These are phyloP conservation scores for Gymnoscopelus braueri DNA, from an alignment of 2,797 vertebrate species.

Conservation along the genomic window DNA sequence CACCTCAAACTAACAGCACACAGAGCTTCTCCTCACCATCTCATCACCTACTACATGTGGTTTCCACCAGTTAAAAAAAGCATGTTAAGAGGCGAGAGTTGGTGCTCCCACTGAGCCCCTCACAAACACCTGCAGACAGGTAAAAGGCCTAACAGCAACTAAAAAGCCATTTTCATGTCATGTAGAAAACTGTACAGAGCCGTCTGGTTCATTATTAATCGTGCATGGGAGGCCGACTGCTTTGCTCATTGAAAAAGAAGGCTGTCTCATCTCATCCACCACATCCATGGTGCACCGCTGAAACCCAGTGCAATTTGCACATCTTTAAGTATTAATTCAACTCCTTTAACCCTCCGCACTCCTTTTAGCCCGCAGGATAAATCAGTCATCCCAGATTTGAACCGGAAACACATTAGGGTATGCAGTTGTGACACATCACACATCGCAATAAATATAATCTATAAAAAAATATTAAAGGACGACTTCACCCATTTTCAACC, in stretches of 20 bases:
- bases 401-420: too few species aligned
- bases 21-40: conserved; percentile 39
- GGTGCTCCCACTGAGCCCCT: conserved; percentile 39
- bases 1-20: conserved; percentile 27
- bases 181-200: conserved; percentile 57
- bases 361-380: not conserved
- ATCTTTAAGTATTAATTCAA: conserved; percentile 45
- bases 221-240: conserved; percentile 36
- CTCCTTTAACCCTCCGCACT: conserved; percentile 28
- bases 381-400: too few species aligned
- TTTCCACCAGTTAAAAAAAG: conserved; percentile 54
- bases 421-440: too few species aligned
- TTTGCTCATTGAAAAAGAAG: conserved; percentile 47
- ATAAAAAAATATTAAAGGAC: too few species aligned
- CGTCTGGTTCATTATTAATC: conserved; percentile 70
- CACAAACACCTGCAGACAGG: conserved; percentile 55
- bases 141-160: conserved; percentile 62
- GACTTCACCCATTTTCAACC: too few species aligned
- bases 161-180: conserved; percentile 67
- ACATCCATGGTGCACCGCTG: conserved; percentile 34
- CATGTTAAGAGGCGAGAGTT: conserved; percentile 44
- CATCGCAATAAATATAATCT: too few species aligned
- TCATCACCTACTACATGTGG: conserved; percentile 19
- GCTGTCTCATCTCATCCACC: conserved; percentile 42
- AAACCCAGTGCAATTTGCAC: conserved; percentile 34